These are phyloP conservation scores for Hypotaenidia philippensis DNA, from an alignment of 2,797 vertebrate genomes.

Conservation along the genomic window DNA sequence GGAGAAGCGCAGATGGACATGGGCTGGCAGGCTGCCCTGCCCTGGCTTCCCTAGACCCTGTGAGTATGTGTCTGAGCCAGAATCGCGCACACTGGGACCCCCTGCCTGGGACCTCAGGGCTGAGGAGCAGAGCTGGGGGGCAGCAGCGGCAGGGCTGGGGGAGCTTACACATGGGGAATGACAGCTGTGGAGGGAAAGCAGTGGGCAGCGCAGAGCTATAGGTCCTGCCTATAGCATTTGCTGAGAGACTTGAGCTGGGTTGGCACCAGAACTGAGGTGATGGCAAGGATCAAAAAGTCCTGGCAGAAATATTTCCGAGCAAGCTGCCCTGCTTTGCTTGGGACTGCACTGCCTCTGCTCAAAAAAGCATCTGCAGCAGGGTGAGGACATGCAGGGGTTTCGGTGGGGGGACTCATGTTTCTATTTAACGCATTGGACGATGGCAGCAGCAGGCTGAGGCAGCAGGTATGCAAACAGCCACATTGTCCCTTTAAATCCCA, in stretches of 20 bases:
- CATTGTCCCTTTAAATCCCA: slow-evolving; percentile 48
- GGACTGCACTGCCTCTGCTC: fast-evolving
- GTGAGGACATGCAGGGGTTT: background rate
- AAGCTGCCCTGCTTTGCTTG: background rate
- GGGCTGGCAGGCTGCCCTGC: slow-evolving; percentile 19
- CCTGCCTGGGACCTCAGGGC: fast-evolving
- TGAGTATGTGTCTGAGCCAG: background rate
- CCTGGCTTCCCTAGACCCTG: background rate
- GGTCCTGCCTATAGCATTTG: background rate
- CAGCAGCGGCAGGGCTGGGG: background rate
- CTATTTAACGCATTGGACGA: fast-evolving
- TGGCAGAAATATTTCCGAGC: background rate
- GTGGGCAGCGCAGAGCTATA: fast-evolving
- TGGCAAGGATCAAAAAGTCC: background rate
- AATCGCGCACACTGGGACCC: fast-evolving
- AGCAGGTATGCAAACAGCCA: background rate
- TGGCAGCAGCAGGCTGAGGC: fast-evolving
- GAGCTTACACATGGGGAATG: fast-evolving
- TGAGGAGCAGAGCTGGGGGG: background rate
- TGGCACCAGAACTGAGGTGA: background rate
- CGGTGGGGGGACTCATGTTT: background rate
- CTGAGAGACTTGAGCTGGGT: fast-evolving
- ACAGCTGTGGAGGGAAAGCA: background rate
- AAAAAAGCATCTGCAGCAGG: background rate
- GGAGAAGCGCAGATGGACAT: background rate